Conservation (phyloP, 1,140 invertebrate genomes). For the Drosophila paulistorum region DNA sequence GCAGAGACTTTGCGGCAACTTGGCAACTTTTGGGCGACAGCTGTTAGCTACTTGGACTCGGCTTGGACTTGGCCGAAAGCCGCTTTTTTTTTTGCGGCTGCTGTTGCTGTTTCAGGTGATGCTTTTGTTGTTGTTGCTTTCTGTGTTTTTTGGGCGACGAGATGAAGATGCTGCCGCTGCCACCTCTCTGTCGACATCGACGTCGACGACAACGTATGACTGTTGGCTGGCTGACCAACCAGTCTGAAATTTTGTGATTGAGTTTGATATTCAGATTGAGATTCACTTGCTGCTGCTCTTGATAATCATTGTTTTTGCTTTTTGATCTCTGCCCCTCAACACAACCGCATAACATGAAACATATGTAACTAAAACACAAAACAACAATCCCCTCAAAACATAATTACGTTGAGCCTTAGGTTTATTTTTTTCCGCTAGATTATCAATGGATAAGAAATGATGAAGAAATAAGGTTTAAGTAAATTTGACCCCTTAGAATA, state of each 20-base stretch:
- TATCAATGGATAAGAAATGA: background rate
- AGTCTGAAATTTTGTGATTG: constrained; percentile 26
- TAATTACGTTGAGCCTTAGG: background rate
- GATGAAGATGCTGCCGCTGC: constrained; percentile 43
- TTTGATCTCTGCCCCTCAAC: constrained; percentile 56
- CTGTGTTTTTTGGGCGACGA: constrained; percentile 27
- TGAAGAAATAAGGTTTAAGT: too few species aligned
- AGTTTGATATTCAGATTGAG: constrained; percentile 9
- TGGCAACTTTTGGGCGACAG: constrained; percentile 61
- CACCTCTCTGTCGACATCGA: constrained; percentile 4
- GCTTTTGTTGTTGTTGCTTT: constrained; percentile 18
- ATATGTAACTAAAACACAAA: constrained; percentile 38
- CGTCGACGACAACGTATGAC: constrained; percentile 14
- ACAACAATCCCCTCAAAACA: constrained; percentile 29
- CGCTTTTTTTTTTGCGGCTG: constrained; percentile 28
- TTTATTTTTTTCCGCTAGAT: background rate
- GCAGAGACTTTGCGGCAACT: constrained; percentile 30
- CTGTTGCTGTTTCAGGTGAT: background rate
- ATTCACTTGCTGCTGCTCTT: constrained; percentile 42
- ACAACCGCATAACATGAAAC: constrained; percentile 61
- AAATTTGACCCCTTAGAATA: too few species aligned
- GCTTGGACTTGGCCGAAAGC: constrained; percentile 38
- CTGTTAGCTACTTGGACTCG: constrained; percentile 60
- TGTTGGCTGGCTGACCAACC: constrained; percentile 40
- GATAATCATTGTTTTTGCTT: constrained; percentile 41